Evolutionary conservation across 2,888 invertebrate genomes (phyloP).

Genomic region (Oxytorus armatus): DNA sequence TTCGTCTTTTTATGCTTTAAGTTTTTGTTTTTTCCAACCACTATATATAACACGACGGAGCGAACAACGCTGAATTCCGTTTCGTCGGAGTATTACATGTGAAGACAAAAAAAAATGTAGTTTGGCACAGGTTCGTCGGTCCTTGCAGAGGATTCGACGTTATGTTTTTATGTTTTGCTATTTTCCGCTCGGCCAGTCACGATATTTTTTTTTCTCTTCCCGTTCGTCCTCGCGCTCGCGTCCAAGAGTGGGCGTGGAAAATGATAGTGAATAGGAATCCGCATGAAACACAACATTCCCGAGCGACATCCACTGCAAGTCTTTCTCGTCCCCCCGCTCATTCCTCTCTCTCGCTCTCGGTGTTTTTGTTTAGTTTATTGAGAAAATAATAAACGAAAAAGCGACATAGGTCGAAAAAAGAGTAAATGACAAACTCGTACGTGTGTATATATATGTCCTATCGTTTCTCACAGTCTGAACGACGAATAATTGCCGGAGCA

Average conservation of each 20-base stretch:
- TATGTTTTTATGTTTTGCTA: slow-evolving; percentile 56
- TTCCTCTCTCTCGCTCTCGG: not conserved
- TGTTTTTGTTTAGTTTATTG: slow-evolving; percentile 24
- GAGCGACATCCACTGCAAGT: slow-evolving; percentile 29
- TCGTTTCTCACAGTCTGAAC: slow-evolving; percentile 7
- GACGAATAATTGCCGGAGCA: slow-evolving; percentile 16
- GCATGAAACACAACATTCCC: slow-evolving; percentile 33
- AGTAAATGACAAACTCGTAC: not conserved
- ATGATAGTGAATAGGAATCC: slow-evolving; percentile 56
- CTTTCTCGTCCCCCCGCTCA: not conserved
- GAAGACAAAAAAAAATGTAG: slow-evolving; percentile 26
- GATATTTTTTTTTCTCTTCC: not conserved
- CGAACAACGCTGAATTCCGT: slow-evolving; percentile 31
- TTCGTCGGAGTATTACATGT: slow-evolving; percentile 21
- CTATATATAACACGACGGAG: slow-evolving; percentile 7
- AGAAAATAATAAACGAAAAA: slow-evolving; percentile 44
- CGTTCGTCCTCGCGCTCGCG: too few species aligned
- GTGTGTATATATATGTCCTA: not conserved
- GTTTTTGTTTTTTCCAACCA: not conserved
- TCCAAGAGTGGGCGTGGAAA: not conserved
- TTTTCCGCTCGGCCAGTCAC: slow-evolving; percentile 9
- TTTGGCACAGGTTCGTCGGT: slow-evolving; percentile 8
- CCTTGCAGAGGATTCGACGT: slow-evolving; percentile 31
- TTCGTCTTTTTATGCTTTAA: not conserved
- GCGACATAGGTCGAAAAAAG: not conserved